Evolutionary conservation across 30 jellyfish, hydroid and myxozoan genomes (phyloP), one percentile per base, ranked within the genome.

Genomic region (Rhopilema esculentum): DNA sequence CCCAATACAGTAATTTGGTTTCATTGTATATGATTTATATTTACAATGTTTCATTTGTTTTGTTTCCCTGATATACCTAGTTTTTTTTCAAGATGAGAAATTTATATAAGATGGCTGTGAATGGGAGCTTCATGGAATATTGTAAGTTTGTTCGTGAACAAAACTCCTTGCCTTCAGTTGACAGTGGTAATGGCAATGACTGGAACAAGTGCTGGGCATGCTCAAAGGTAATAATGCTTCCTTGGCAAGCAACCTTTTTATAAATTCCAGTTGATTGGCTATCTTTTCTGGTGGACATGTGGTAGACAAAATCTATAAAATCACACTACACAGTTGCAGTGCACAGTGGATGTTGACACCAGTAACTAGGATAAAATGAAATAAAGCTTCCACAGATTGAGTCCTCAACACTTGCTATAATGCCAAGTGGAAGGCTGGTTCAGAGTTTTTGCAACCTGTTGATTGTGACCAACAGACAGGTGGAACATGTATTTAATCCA

Each of bases 141-240:
- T 64, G 74, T 64, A 64, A 64, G 74, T 64, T 64, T 25, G 74
- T 64, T 64, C 31, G 74, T 64, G 19, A 64, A 25, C 74, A 64
- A 64, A 64, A 64, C 74, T 20, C 27, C 30, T 25, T 64, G 31
- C 4, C 74, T 20, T 64, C 27, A 20, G 27, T 64, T 64, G 74
- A 64, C 31, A 64, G 31, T 64, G 74, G 74, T 25, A 64, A 21
- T 64, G 27, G 31, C 74, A 64, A 64, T 64, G 74, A 64, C 31
- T 64, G 74, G 74, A 64, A 64, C 74, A 64, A 64, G 31, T 64
- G 74, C 74, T 64, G 74, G 74, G 74, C 19, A 64, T 64, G 74
- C 31, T 25, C 74, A 64, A 64, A 64, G 74, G 74, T 40, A 40
- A 40, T 64, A 64, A 64, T 25, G 27, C 31, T 64, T 64, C 31